phyloP scores from a whole-genome alignment of 2,888 invertebrate species.

The Parasteatoda lunata region DNA sequence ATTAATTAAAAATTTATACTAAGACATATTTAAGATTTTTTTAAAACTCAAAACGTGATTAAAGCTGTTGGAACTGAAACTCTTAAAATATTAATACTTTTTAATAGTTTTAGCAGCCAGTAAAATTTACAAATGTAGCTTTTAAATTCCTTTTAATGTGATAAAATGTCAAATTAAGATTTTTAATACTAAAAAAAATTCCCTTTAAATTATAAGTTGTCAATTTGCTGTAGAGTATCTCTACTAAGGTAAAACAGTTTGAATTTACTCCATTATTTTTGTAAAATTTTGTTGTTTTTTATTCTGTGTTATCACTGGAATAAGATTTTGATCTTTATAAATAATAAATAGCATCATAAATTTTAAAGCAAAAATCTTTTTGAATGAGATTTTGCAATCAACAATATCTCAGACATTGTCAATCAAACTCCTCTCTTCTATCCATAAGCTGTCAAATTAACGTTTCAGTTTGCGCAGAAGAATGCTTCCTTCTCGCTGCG shows the following conservation, averaged over 20 bases:
- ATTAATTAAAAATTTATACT: no score
- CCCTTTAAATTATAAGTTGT: slow-evolving; percentile 15
- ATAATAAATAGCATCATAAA: slow-evolving; percentile 68
- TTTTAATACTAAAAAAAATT: not conserved
- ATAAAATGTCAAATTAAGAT: slow-evolving; percentile 5
- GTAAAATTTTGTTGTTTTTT: slow-evolving; percentile 6
- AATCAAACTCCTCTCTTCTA: slow-evolving; percentile 56
- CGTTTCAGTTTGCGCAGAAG: slow-evolving; percentile 22
- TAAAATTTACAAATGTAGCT: not conserved
- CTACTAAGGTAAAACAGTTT: slow-evolving; percentile 17
- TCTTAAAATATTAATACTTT: no score
- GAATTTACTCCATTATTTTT: slow-evolving; percentile 15
- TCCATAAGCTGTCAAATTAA: slow-evolving; percentile 59
- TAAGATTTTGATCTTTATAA: slow-evolving; percentile 30
- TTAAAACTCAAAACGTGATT: no score
- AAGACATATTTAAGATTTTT: no score
- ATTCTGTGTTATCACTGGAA: not conserved
- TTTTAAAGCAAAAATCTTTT: slow-evolving; percentile 63
- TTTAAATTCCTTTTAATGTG: not conserved
- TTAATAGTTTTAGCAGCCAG: no score
- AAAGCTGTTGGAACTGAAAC: no score
- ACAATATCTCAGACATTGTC: slow-evolving; percentile 58
- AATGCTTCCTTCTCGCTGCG: slow-evolving; percentile 30
- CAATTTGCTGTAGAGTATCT: slow-evolving; percentile 25
- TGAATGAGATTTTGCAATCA: slow-evolving; percentile 64